Conservation (phyloP, 2,797 vertebrate species). For the Sarcoramphus papa region DNA sequence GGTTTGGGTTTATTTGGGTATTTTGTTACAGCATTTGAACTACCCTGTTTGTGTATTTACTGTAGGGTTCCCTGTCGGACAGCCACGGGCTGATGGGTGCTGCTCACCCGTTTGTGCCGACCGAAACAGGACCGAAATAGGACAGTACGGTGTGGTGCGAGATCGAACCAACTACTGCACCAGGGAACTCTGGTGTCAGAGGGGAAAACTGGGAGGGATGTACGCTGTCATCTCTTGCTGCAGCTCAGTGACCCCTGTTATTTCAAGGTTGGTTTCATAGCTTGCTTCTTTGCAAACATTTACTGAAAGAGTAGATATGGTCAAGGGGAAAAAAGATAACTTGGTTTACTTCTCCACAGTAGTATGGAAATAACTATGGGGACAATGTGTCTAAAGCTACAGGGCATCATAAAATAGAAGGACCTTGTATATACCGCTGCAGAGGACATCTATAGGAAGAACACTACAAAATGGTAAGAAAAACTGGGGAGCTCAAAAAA, state of each 20-base stretch:
- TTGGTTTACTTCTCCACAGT: background rate
- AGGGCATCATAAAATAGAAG: background rate
- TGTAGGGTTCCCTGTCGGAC: background rate
- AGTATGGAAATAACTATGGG: background rate
- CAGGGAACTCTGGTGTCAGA: background rate
- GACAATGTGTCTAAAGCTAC: background rate
- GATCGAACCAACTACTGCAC: no score
- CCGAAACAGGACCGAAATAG: background rate
- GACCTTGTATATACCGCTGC: no score
- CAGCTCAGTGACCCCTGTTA: background rate
- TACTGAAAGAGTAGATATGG: background rate
- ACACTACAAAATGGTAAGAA: background rate
- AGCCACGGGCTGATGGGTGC: background rate
- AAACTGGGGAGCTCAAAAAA: background rate
- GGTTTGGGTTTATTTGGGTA: background rate
- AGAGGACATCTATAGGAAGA: background rate
- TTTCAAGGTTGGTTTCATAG: background rate
- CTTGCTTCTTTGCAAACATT: background rate
- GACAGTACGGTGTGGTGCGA: background rate
- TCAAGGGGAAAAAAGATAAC: background rate
- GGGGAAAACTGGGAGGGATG: background rate
- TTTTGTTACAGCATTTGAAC: background rate
- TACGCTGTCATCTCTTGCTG: background rate
- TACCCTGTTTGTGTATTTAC: background rate
- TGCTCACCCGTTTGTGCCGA: fast-evolving